phyloP scores from a whole-genome alignment of 2,888 invertebrate genomes.

The Siphlonurus alternatus region DNA sequence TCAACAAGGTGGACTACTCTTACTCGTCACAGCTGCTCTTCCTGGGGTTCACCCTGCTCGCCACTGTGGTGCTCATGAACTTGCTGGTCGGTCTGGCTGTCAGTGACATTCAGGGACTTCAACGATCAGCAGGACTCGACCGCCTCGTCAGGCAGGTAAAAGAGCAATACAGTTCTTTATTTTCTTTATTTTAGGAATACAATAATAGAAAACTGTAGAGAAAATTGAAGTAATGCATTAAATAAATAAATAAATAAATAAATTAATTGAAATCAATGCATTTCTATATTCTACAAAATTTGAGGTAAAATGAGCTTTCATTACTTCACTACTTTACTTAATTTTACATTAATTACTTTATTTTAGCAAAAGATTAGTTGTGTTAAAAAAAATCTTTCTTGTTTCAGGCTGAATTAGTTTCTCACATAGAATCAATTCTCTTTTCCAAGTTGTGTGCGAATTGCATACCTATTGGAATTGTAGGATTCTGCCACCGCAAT shows the following conservation, averaged over 20 bases:
- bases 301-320: no score
- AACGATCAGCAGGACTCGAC: slow-evolving; percentile 46
- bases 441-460: slow-evolving; percentile 58
- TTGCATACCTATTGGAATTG: slow-evolving; percentile 36
- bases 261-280: no score
- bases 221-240: no score
- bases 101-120: slow-evolving; percentile 53
- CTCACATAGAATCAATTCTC: slow-evolving; percentile 64
- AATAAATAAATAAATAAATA: no score
- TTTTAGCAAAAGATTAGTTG: no score
- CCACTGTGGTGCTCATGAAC: slow-evolving; percentile 69
- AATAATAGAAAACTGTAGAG: no score
- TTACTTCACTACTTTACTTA: no score
- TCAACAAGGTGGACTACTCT: slow-evolving; percentile 36
- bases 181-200: no score
- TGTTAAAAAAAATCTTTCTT: no score
- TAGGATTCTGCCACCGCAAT: slow-evolving; percentile 48
- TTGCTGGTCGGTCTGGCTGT: slow-evolving; percentile 71
- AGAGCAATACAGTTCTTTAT: no score
- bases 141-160: slow-evolving; percentile 42
- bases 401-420: slow-evolving; percentile 57
- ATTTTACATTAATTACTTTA: no score
- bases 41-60: slow-evolving; percentile 55
- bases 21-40: slow-evolving; percentile 61
- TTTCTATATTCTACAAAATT: no score